phyloP scores from a whole-genome alignment of 2,888 invertebrate species.

The Arctia plantaginis region DNA sequence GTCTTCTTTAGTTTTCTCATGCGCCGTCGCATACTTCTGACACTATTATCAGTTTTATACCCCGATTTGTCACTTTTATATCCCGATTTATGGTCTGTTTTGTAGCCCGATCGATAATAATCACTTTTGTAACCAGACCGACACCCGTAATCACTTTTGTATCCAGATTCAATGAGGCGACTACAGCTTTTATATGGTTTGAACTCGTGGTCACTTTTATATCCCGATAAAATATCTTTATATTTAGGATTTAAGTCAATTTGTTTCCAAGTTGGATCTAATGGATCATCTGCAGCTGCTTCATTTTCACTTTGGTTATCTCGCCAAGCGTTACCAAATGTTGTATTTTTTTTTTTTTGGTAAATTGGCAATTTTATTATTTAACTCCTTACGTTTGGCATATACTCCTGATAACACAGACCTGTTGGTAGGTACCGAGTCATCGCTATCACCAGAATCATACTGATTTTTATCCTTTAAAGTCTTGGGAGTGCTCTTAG shows the following conservation, averaged over 20 bases:
- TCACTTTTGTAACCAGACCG: conserved; percentile 84
- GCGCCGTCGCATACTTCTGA: conserved; percentile 79
- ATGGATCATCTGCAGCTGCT: conserved; percentile 83
- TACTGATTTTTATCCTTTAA: conserved; percentile 81
- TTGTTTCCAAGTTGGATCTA: conserved; percentile 89
- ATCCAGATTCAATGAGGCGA: conserved; percentile 85
- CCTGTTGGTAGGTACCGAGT: conserved; percentile 71
- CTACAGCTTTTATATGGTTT: conserved; percentile 84
- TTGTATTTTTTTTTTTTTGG: conserved; percentile 76
- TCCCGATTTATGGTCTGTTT: conserved; percentile 87
- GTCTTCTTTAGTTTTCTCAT: conserved; percentile 84
- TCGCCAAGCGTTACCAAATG: conserved; percentile 78
- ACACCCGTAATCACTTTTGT: conserved; percentile 88
- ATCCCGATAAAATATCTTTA: conserved; percentile 87
- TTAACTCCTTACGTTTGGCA: conserved; percentile 83
- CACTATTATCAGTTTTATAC: conserved; percentile 87
- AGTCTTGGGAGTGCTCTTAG: conserved; percentile 72
- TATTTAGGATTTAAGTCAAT: conserved; percentile 89
- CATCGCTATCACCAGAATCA: conserved; percentile 79
- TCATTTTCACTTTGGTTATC: conserved; percentile 84
- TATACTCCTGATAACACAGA: conserved; percentile 83
- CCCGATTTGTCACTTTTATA: conserved; percentile 88
- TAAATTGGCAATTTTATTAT: conserved; percentile 76
- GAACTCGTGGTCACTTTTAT: conserved; percentile 87
- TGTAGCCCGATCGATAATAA: conserved; percentile 86